Conservation (phyloP, 2,888 invertebrate species). For the Autographa pulchrina region DNA sequence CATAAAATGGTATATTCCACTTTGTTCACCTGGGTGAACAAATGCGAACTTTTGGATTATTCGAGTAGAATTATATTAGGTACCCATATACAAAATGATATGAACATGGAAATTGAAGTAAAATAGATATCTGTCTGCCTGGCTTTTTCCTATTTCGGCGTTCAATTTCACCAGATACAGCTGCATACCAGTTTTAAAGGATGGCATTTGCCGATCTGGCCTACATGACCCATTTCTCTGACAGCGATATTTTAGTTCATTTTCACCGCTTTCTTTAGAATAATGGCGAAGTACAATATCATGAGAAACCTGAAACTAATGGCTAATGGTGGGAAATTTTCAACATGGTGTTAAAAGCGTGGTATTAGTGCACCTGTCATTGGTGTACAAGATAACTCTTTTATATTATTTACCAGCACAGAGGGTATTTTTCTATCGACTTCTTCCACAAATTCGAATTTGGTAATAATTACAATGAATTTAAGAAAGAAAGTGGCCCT, state of each 20-base stretch:
- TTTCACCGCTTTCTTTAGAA: neutral
- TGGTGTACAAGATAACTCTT: neutral
- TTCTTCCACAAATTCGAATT: neutral
- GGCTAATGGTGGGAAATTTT: slow-evolving; percentile 3
- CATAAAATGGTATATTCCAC: no score
- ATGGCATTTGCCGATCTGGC: neutral
- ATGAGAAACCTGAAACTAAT: neutral
- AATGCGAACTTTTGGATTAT: no score
- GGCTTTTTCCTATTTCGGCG: no score
- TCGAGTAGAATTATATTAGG: no score
- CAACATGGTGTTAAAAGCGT: slow-evolving; percentile 1
- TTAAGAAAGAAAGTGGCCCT: no score
- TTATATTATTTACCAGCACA: neutral
- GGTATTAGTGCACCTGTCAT: neutral
- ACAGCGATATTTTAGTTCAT: neutral
- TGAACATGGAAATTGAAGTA: no score
- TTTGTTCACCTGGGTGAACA: no score
- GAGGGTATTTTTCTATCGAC: neutral
- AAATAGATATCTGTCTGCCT: no score
- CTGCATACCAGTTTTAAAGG: neutral
- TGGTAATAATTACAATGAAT: neutral
- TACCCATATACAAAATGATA: no score
- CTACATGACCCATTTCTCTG: neutral
- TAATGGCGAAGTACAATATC: neutral
- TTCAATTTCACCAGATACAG: no score